phyloP scores from a whole-genome alignment of 1,140 invertebrate genomes.

The Aphaenogaster ashmeadi region DNA sequence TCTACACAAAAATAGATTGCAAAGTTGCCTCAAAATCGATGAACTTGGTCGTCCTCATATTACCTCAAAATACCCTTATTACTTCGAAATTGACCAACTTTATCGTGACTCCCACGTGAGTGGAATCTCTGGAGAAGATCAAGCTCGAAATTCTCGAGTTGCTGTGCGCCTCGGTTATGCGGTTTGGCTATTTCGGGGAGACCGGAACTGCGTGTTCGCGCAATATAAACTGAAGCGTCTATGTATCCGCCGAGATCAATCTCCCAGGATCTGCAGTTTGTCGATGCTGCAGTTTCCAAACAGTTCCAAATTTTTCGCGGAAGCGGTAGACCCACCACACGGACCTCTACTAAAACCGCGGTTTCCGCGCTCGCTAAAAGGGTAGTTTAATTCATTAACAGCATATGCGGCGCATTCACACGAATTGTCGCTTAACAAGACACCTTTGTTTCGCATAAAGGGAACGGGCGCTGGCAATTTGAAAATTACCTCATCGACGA shows the following conservation, averaged over 20 bases:
- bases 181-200: conserved; percentile 23
- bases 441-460: neutral
- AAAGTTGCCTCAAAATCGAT: neutral
- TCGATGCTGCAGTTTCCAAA: neutral
- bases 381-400: neutral
- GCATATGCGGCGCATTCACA: neutral
- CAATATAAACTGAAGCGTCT: conserved; percentile 25
- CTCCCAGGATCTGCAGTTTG: neutral
- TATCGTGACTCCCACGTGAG: neutral
- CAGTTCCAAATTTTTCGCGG: neutral
- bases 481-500: neutral
- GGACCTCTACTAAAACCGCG: neutral
- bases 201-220: conserved; percentile 28
- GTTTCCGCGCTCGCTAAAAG: neutral
- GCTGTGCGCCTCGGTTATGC: neutral
- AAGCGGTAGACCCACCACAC: neutral
- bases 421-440: no score
- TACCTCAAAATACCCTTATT: neutral
- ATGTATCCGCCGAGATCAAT: neutral
- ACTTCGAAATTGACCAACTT: neutral
- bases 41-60: neutral
- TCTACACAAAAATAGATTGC: neutral
- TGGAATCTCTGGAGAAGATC: neutral
- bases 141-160: conserved; percentile 17
- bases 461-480: neutral